Conservation (phyloP, 2,113 vertebrate species). For the Pomatorhinus ruficollis region DNA sequence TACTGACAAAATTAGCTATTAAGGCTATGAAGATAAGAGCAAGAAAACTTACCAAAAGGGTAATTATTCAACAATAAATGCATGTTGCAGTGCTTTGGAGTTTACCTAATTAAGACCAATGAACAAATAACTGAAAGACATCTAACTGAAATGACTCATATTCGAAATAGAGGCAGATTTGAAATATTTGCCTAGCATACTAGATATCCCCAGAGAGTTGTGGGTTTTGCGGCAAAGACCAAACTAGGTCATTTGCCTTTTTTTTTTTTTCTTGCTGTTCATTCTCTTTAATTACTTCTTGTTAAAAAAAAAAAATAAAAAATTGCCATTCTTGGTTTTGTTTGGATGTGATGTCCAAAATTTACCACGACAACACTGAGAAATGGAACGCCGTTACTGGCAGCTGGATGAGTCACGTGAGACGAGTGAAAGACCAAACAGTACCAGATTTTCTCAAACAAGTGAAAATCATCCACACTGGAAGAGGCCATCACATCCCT, state of each 20-base stretch:
- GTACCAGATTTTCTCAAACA: conserved; percentile 43
- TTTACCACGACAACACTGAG: conserved; percentile 56
- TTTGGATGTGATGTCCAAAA: conserved; percentile 43
- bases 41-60: not conserved
- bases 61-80: conserved; percentile 5
- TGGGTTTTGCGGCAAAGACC: conserved; percentile 54
- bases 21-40: not conserved
- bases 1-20: not conserved
- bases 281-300: conserved; percentile 48
- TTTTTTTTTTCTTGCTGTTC: conserved; percentile 45
- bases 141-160: conserved; percentile 54
- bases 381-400: conserved; percentile 44
- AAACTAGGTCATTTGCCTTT: conserved; percentile 66
- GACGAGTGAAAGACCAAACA: not conserved
- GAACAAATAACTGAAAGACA: conserved; percentile 57
- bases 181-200: conserved; percentile 62
- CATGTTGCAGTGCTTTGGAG: not conserved
- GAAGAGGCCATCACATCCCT: not conserved
- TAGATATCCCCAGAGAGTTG: conserved; percentile 59
- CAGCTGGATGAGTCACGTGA: conserved; percentile 36
- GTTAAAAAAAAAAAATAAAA: not conserved
- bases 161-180: conserved; percentile 56
- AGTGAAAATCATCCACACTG: conserved; percentile 16
- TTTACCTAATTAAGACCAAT: conserved; percentile 54
- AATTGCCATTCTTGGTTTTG: conserved; percentile 46